phyloP scores from a whole-genome alignment of 2,113 vertebrate species.

The Campylomormyrus tamandua region DNA sequence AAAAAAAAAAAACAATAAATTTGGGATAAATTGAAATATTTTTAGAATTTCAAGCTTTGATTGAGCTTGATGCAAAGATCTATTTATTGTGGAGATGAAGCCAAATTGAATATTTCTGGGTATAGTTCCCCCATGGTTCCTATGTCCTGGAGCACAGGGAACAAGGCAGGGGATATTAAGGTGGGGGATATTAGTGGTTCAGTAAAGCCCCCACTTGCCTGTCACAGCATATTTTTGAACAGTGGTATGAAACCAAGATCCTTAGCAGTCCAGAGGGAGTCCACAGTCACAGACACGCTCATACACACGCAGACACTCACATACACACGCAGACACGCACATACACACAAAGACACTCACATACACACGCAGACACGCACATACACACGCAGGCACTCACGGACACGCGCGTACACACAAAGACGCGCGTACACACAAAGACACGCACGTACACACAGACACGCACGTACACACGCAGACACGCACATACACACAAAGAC shows the following conservation, averaged over 20 bases:
- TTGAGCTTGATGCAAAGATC: not conserved
- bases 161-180: not conserved
- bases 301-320: not conserved
- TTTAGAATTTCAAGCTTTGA: not conserved
- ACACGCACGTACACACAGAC: too few relatives aligned
- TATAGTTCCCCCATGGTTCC: not conserved
- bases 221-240: not conserved
- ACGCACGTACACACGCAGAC: too few relatives aligned
- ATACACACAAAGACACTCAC: too few relatives aligned
- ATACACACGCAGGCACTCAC: too few relatives aligned
- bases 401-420: rapidly evolving
- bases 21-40: not conserved
- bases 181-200: not conserved
- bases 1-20: too few relatives aligned
- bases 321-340: not conserved
- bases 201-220: not conserved
- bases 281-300: not conserved
- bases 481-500: too few relatives aligned
- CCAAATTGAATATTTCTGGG: not conserved
- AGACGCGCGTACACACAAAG: rapidly evolving
- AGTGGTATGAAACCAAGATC: not conserved
- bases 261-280: not conserved
- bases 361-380: too few relatives aligned
- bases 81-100: not conserved
- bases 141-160: not conserved